Conservation (phyloP, 2,113 vertebrate species). For the Acanthochromis polyacanthus region DNA sequence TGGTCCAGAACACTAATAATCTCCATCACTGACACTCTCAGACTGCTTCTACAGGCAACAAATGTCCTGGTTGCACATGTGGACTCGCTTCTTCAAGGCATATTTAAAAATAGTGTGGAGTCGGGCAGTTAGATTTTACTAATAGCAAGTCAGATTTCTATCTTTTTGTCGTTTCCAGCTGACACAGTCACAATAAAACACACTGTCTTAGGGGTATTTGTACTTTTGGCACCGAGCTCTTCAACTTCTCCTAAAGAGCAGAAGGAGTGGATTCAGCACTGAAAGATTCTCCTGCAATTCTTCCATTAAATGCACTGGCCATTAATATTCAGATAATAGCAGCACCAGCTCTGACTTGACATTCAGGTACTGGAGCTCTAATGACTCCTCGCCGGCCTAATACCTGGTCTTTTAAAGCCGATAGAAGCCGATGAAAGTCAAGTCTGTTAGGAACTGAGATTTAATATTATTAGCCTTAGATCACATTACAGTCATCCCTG, state of each 20-base stretch:
- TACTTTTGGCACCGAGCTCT: background rate
- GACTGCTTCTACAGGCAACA: constrained; percentile 26
- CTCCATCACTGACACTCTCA: constrained; percentile 10
- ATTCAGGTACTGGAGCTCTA: constrained; percentile 7
- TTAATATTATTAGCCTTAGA: constrained; percentile 58
- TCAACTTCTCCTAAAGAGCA: background rate
- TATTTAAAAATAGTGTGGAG: constrained; percentile 24
- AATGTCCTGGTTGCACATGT: constrained; percentile 13
- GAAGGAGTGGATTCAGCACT: background rate
- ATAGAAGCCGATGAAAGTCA: constrained; percentile 49
- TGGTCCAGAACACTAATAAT: constrained; percentile 27
- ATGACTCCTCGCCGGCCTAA: constrained; percentile 29
- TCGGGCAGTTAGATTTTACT: background rate
- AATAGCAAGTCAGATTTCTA: constrained; percentile 9
- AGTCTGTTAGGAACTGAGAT: constrained; percentile 40
- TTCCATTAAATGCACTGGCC: constrained; percentile 1
- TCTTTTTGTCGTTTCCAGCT: background rate
- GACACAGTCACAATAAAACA: constrained; percentile 8
- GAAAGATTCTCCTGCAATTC: background rate
- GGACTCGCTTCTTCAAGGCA: background rate
- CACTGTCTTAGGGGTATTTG: background rate
- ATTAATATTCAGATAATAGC: constrained; percentile 3
- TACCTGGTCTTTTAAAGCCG: constrained; percentile 42
- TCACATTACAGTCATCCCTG: constrained; percentile 60
- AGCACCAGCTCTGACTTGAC: constrained; percentile 22